Evolutionary conservation across 1,140 invertebrate genomes (phyloP), one percentile per base, ranked within the genome.

Genomic region (Ceratosolen fusciceps): DNA sequence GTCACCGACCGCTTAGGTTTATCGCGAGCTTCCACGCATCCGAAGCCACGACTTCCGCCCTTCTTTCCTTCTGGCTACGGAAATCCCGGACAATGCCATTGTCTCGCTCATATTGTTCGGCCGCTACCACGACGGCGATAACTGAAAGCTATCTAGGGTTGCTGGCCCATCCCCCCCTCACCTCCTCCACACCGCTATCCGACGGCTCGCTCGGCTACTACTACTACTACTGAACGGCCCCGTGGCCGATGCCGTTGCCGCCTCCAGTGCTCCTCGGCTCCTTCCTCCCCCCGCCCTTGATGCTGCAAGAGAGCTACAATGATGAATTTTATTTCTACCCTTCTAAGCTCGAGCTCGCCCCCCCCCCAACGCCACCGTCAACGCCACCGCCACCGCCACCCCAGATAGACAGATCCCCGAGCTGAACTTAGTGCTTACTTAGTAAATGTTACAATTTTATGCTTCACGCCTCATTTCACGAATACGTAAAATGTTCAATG

Each of bases 51-150:
- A n/a, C n/a, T 54, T 7, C 14, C 2, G 14, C 14, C 8, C 26
- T 16, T 34, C 58, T 34, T 19, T 29, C 26, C 58, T 31, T n/a
- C 58, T 31, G 19, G 9, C 62, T 39, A 2, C 16, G 74, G 10
- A 47, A 62, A 65, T 65, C 60, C n/a, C 47, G 49, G n/a, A 70
- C 74, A 76, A 76, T 76, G 60, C 60, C 62, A 67, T 76, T 76
- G 74, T 76, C 74, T 76, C 43, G 74, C 1, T 4, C 47, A 29
- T 21, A 65, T 58, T 60, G 56, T 65, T 2, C 1, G 9, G 14
- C 14, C 14, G 60, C 52, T 26, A 24, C 29, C n/a, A n/a, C 72
- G 72, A 43, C 39, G 54, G 60, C 14, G 49, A 12, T 34, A 34
- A 24, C n/a, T 39, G 56, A 74, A 74, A 74, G 39, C 10, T 43